Evolutionary conservation across 2,113 vertebrate species (phyloP).

Genomic region (Leptobrachium ailaonicum): DNA sequence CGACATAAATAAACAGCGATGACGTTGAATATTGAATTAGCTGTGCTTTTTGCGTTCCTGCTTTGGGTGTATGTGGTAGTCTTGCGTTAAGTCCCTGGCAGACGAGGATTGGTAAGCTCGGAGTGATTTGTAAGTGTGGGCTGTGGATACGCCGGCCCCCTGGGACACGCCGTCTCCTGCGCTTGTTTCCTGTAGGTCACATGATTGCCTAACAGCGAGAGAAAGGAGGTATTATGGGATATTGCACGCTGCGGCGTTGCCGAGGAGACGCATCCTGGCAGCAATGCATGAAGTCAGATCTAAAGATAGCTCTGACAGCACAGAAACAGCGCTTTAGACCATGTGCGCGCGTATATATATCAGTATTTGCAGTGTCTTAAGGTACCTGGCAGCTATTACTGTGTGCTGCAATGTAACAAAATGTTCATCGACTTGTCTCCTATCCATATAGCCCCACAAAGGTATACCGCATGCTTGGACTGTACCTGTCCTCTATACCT

Average conservation of each 20-base stretch:
- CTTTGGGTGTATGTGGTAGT: not conserved
- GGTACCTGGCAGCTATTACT: constrained; percentile 5
- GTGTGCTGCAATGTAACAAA: not conserved
- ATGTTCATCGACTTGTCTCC: not conserved
- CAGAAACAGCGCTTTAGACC: constrained; percentile 11
- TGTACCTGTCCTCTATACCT: no score
- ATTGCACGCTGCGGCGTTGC: constrained; percentile 50
- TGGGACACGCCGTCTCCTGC: constrained; percentile 26
- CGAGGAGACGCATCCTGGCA: constrained; percentile 49
- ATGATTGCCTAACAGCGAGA: constrained; percentile 39
- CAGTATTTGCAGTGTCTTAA: not conserved
- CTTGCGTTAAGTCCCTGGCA: not conserved
- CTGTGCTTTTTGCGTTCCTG: not conserved
- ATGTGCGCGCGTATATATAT: constrained; percentile 4
- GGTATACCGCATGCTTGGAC: no score
- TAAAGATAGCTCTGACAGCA: constrained; percentile 58
- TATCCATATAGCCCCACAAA: no score
- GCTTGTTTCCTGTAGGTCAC: constrained; percentile 52
- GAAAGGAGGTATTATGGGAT: constrained; percentile 42
- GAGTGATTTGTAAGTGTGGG: constrained; percentile 17
- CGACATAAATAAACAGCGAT: not conserved
- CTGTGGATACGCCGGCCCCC: constrained; percentile 1
- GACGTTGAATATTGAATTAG: not conserved
- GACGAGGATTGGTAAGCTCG: not conserved
- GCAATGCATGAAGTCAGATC: constrained; percentile 56